phyloP scores from a whole-genome alignment of 2,113 vertebrate genomes.

The Tenrec ecaudatus region DNA sequence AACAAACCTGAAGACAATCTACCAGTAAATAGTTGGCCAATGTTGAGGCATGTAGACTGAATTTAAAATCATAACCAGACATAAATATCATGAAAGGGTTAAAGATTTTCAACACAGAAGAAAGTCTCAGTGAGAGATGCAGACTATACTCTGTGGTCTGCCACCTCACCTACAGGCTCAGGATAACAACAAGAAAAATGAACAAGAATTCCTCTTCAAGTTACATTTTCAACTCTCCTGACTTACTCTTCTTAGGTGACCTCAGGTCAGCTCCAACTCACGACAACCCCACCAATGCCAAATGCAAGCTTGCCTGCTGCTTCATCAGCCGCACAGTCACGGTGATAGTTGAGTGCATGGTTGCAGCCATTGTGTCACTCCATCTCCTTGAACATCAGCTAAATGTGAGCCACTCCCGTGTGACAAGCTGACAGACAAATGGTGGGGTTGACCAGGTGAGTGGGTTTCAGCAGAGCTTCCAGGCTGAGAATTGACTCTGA shows the following conservation, averaged over 20 bases:
- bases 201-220: not conserved
- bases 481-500: too few relatives aligned
- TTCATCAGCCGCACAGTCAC: too few relatives aligned
- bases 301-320: too few relatives aligned
- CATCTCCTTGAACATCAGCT: too few relatives aligned
- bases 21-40: not conserved
- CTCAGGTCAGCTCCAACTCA: not conserved
- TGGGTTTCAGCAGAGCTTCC: too few relatives aligned
- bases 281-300: too few relatives aligned
- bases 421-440: too few relatives aligned
- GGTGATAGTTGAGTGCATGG: too few relatives aligned
- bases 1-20: not conserved
- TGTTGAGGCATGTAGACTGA: not conserved
- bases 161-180: not conserved
- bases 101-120: not conserved
- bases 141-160: not conserved
- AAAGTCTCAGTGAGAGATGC: not conserved
- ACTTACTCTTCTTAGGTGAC: not conserved
- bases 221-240: not conserved
- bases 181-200: not conserved
- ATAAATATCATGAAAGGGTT: not conserved
- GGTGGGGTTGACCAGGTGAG: too few relatives aligned
- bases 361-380: too few relatives aligned
- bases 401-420: too few relatives aligned
- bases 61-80: slow-evolving; percentile 20